Conservation (phyloP, 2,113 vertebrate genomes). For the Scopus umbretta region DNA sequence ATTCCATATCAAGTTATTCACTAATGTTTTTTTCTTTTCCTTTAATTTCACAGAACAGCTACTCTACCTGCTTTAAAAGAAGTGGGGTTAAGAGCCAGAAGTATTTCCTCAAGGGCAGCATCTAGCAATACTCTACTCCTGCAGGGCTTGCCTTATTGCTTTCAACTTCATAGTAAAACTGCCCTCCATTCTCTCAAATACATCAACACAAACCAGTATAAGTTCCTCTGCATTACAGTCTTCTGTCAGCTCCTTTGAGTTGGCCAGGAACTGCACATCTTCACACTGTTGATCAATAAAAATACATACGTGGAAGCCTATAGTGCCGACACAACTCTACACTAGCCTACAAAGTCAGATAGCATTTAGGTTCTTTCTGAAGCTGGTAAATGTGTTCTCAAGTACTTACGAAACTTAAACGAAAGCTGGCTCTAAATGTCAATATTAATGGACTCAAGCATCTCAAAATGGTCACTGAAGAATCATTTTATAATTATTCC, state of each 20-base stretch:
- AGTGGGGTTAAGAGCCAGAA: background rate
- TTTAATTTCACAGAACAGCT: background rate
- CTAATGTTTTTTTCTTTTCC: background rate
- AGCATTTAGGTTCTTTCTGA: background rate
- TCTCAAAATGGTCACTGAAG: background rate
- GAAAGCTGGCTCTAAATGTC: background rate
- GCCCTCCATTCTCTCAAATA: background rate
- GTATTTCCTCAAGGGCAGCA: background rate
- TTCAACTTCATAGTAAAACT: background rate
- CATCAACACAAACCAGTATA: background rate
- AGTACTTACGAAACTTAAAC: background rate
- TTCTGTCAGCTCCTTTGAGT: background rate
- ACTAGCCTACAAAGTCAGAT: background rate
- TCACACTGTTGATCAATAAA: background rate
- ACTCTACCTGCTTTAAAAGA: background rate
- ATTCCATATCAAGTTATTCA: background rate
- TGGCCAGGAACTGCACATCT: background rate
- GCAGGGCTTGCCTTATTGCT: background rate
- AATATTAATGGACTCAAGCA: background rate
- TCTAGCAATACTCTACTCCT: background rate
- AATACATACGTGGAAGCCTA: background rate
- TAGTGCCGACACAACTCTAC: background rate
- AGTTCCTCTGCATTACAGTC: background rate
- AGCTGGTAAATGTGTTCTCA: background rate
- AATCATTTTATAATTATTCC: background rate